Percentiles rank a stretch among this genome's conserved stretches.
Conservation (phyloP, 2,797 vertebrate genomes). For the Vireo griseus region DNA sequence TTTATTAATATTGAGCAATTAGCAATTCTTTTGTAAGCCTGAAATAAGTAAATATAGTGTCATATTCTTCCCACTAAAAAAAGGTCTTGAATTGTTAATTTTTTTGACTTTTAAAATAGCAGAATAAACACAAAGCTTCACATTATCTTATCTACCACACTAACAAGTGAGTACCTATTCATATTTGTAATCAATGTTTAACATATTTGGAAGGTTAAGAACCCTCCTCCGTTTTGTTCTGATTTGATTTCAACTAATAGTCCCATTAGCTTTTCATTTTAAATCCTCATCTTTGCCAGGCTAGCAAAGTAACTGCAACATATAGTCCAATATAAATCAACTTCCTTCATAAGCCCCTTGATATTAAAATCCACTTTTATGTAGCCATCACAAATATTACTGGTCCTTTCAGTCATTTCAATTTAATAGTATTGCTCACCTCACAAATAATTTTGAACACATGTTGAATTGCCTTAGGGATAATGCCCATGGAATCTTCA, state of each 20-base stretch:
- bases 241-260: not conserved
- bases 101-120: not conserved
- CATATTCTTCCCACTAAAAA: not conserved
- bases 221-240: not conserved
- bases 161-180: not conserved
- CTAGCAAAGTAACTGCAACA: not conserved
- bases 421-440: slow-evolving; percentile 67
- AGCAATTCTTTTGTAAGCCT: not conserved
- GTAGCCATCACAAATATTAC: not conserved
- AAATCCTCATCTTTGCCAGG: not conserved
- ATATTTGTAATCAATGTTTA: not conserved
- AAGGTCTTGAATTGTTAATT: not conserved
- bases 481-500: slow-evolving; percentile 79
- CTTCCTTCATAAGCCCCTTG: not conserved
- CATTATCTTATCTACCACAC: not conserved
- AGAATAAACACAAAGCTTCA: not conserved
- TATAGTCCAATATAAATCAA: not conserved
- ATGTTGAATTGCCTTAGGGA: slow-evolving; percentile 89
- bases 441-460: slow-evolving; percentile 89
- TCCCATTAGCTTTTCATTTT: not conserved
- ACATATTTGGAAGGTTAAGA: not conserved
- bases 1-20: not conserved
- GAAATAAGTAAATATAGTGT: not conserved
- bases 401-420: not conserved
- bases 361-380: not conserved